These are phyloP conservation scores for Picathartes gymnocephalus DNA, from an alignment of 2,113 vertebrate genomes.

Conservation along the genomic window DNA sequence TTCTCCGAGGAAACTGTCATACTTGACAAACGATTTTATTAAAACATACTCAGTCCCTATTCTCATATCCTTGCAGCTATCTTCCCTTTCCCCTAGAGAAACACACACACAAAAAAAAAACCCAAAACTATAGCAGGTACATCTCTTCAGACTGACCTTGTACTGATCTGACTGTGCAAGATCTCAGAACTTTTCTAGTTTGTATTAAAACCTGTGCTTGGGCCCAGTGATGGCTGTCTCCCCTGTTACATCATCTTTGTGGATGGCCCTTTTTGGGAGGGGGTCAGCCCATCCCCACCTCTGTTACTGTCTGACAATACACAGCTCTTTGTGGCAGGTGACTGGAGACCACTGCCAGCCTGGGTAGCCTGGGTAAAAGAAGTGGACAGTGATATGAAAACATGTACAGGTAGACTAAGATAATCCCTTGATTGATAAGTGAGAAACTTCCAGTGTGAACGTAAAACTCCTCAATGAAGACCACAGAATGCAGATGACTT, in stretches of 20 bases:
- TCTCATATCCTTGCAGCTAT: neutral
- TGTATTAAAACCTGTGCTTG: neutral
- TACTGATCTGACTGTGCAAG: neutral
- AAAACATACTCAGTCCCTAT: neutral
- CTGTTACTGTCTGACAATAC: neutral
- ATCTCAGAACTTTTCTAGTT: neutral
- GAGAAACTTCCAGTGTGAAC: neutral
- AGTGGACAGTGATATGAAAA: neutral
- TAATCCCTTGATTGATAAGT: neutral
- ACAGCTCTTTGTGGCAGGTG: neutral
- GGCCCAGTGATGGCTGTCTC: neutral
- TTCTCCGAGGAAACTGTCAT: neutral
- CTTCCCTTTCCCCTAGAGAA: neutral
- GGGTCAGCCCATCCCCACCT: neutral
- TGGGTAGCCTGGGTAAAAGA: neutral
- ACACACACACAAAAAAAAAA: neutral
- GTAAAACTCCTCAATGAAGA: fast-evolving
- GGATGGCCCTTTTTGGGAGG: neutral
- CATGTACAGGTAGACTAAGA: neutral
- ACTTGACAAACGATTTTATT: neutral
- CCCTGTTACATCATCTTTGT: neutral
- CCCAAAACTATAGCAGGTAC: neutral
- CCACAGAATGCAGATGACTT: neutral
- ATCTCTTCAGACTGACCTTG: neutral
- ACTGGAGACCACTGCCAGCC: neutral